Evolutionary conservation across 2,113 vertebrate species (phyloP).

Genomic region (Mesembrinibis cayennensis): DNA sequence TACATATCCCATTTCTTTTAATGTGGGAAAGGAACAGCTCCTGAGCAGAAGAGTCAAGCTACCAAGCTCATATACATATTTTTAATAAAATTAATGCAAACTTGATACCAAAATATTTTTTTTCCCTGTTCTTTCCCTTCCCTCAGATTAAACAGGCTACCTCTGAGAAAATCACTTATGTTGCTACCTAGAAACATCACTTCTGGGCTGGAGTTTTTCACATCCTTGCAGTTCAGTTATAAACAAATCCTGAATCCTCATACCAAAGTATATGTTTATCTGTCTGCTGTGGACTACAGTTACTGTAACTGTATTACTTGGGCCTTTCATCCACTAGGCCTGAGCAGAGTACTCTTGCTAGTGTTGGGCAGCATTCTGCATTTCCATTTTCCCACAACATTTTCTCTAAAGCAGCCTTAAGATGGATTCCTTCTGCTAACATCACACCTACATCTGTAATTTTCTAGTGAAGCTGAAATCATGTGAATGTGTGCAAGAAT

Average conservation of each 20-base stretch:
- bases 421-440: neutral
- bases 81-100: neutral
- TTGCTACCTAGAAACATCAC: neutral
- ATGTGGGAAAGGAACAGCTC: neutral
- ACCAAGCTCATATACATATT: neutral
- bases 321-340: neutral
- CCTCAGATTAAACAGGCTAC: neutral
- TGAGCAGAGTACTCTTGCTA: neutral
- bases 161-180: neutral
- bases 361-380: neutral
- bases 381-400: neutral
- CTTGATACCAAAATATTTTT: neutral
- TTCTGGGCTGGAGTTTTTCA: neutral
- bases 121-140: neutral
- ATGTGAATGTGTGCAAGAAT: neutral
- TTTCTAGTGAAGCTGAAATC: neutral
- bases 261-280: neutral
- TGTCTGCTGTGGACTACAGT: neutral
- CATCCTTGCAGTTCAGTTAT: neutral
- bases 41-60: neutral
- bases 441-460: neutral
- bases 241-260: neutral
- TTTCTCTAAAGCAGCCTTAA: neutral
- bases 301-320: neutral
- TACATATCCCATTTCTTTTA: neutral